Conservation (phyloP, 1,140 invertebrate genomes). For the Heliconius himera region DNA sequence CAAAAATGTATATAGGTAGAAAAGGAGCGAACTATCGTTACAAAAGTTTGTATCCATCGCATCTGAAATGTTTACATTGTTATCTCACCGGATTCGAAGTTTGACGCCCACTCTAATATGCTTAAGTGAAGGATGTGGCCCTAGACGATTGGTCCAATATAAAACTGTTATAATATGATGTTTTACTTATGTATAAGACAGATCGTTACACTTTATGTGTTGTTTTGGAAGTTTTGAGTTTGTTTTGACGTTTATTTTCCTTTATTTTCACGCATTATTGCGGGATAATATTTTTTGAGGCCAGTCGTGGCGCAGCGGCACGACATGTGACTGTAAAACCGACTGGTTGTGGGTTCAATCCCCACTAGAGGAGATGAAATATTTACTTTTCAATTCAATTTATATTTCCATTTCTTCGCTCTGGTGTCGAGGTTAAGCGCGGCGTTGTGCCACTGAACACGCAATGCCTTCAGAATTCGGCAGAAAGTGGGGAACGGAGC, state of each 20-base stretch:
- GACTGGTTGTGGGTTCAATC: no score
- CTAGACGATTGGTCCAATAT: constrained; percentile 57
- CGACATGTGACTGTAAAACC: no score
- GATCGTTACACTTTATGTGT: constrained; percentile 11
- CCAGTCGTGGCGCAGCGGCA: no score
- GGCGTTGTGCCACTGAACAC: no score
- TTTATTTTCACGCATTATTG: no score
- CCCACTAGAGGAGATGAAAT: no score
- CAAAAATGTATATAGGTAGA: constrained; percentile 17
- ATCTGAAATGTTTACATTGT: constrained; percentile 69
- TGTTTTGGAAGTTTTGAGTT: background rate
- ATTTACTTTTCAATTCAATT: no score
- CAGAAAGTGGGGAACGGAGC: no score
- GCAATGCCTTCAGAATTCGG: no score
- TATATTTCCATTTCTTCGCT: no score
- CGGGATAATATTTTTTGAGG: no score
- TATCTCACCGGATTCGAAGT: constrained; percentile 62
- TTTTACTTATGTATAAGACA: constrained; percentile 24
- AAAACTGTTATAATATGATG: constrained; percentile 29
- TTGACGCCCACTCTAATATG: constrained; percentile 64
- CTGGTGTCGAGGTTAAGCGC: no score
- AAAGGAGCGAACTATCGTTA: constrained; percentile 20
- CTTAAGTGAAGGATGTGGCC: constrained; percentile 76
- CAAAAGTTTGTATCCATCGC: constrained; percentile 58
- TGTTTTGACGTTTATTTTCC: background rate